Evolutionary conservation across 2,888 invertebrate genomes (phyloP).

Genomic region (Micropterix aruncella): DNA sequence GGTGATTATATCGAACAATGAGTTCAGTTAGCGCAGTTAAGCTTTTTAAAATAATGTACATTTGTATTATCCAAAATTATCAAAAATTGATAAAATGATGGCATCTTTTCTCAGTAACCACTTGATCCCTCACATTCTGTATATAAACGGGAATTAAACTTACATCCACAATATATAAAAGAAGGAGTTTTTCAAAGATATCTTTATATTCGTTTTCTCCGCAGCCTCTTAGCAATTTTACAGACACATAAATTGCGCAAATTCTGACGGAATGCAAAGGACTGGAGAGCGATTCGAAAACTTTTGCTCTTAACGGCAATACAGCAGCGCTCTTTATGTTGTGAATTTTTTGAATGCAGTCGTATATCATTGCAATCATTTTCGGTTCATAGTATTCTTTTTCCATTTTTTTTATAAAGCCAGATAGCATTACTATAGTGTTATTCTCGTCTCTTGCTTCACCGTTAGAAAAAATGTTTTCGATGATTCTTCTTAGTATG

Average conservation of each 20-base stretch:
- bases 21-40: no score
- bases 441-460: background rate
- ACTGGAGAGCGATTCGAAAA: background rate
- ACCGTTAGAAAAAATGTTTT: background rate
- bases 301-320: background rate
- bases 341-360: background rate
- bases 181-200: background rate
- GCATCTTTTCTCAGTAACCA: no score
- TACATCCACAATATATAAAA: background rate
- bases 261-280: background rate
- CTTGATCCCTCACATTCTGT: no score
- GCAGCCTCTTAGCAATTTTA: background rate
- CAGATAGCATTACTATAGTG: background rate
- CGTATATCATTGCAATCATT: background rate
- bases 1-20: no score
- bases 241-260: background rate
- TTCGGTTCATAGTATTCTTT: background rate
- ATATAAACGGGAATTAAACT: no score
- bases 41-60: no score
- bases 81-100: no score
- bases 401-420: background rate
- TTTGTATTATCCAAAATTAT: no score
- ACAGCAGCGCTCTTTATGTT: background rate
- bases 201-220: background rate
- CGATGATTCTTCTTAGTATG: background rate